Evolutionary conservation across 2,113 vertebrate species (phyloP), one percentile per base, ranked within the genome.

Genomic region (Gadus macrocephalus): DNA sequence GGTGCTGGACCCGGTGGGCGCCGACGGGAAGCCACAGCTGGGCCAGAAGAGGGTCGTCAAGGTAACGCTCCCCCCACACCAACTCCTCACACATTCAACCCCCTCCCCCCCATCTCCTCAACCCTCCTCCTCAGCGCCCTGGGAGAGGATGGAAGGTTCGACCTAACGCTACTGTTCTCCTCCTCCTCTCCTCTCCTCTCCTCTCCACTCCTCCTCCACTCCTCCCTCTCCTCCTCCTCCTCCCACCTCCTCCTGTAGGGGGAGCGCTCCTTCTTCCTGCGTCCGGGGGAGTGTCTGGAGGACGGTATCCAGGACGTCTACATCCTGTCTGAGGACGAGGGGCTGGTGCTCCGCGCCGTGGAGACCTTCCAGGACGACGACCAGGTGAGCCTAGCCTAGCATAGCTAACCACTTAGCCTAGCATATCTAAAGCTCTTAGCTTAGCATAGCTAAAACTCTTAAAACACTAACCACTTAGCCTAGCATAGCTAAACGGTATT

Each of bases 211-310:
- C 6, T 53, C 7, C 71, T 60, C 55, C 7, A 49, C 15, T 38
- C 6, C 25, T 25, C 25, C 25, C 2, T 3, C 25, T 31, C 28
- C 28, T 31, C 28, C 15, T 38, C 6, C 25, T 25, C 25, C 25
- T 25, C 25, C 25, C 25, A 25, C 25, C 25, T 27, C 17, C 42
- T 31, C 71, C 16, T 73, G 16, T 80, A 96, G 95, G 95, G 95
- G 0, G 96, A 96, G 90, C 91, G 91, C 62, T 96, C 95, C 0
- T 96, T 97, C 16, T 96, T 97, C 87, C 89, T 97, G 49, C 92
- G 89, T 79, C 96, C 94, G 0, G 95, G 95, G 0, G 94, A 97
- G 86, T 38, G 0, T 0, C 86, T 97, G 60, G 93, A 96, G 60
- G 62, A 55, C 0, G 95, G 94, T 67, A 97, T 96, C 82, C 93